A percentile compares a stretch with the other conserved stretches of the same genome.
phyloP scores from a whole-genome alignment of 2,797 vertebrate genomes.

The Anisognathus igniventris region DNA sequence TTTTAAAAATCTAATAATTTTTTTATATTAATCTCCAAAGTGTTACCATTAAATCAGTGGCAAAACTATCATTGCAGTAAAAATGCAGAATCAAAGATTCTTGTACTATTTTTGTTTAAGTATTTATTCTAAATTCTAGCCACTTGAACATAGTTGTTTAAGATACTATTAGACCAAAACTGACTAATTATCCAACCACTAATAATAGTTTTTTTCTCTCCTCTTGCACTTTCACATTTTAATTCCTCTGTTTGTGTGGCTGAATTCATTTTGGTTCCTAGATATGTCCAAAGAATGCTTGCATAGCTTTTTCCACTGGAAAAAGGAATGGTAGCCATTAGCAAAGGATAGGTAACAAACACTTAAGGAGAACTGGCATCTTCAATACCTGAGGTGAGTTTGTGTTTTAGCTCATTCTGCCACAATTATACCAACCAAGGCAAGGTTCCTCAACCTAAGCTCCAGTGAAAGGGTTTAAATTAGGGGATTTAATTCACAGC shows the following conservation, averaged over 20 bases:
- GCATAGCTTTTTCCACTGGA: background rate
- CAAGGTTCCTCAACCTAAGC: background rate
- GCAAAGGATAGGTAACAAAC: background rate
- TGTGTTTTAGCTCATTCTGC: background rate
- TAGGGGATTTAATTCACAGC: background rate
- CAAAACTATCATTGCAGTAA: background rate
- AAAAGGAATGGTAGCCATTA: background rate
- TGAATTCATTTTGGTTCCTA: background rate
- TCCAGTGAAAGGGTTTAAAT: background rate
- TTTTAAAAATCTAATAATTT: background rate
- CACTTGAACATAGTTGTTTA: background rate
- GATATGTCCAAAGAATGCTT: background rate
- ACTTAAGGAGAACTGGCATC: background rate
- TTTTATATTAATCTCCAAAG: background rate
- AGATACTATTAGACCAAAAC: background rate
- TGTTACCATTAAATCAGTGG: background rate
- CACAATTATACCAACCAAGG: background rate
- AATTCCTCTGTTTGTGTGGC: background rate
- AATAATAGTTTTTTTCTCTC: background rate
- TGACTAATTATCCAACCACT: background rate
- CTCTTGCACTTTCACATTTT: background rate
- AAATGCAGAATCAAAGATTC: background rate
- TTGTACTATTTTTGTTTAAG: background rate
- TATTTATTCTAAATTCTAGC: background rate
- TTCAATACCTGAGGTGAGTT: background rate